Conservation (phyloP, 2,888 invertebrate genomes). For the Cephus pygmeus region DNA sequence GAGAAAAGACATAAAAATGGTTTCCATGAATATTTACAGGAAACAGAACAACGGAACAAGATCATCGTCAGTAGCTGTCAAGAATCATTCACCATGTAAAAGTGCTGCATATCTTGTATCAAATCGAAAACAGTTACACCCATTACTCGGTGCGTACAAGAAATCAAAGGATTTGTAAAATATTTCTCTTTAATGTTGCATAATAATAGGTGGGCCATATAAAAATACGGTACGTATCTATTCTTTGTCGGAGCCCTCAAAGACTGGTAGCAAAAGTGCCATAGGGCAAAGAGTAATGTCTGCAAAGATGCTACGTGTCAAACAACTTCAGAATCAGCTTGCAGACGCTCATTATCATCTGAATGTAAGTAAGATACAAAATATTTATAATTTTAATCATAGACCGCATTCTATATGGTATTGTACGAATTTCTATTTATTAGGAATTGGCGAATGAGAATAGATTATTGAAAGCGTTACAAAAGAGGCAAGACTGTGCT, state of each 20-base stretch:
- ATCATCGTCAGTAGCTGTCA: conserved; percentile 40
- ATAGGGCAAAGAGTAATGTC: conserved; percentile 76
- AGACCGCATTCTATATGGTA: not conserved
- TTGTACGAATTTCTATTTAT: conserved; percentile 31
- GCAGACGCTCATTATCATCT: conserved; percentile 83
- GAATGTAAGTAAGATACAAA: conserved; percentile 68
- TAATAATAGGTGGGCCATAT: conserved; percentile 47
- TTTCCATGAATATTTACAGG: conserved; percentile 33
- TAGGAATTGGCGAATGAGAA: conserved; percentile 80
- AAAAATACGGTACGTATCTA: conserved; percentile 67
- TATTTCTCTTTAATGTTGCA: conserved; percentile 7
- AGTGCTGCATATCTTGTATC: conserved; percentile 40
- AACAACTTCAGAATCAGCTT: conserved; percentile 83
- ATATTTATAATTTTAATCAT: conserved; percentile 2
- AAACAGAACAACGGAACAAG: conserved; percentile 43
- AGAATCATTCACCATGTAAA: conserved; percentile 39
- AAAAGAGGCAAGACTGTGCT: conserved; percentile 84
- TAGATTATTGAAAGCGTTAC: conserved; percentile 78
- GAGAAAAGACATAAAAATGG: not conserved
- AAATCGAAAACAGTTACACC: conserved; percentile 51
- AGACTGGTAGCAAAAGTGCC: conserved; percentile 39
- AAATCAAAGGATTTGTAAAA: not conserved
- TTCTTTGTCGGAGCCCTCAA: conserved; percentile 48
- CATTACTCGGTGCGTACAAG: conserved; percentile 50
- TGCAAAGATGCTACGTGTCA: conserved; percentile 79